Conservation (phyloP, 2,888 invertebrate genomes). For the Miltochrista miniata region DNA sequence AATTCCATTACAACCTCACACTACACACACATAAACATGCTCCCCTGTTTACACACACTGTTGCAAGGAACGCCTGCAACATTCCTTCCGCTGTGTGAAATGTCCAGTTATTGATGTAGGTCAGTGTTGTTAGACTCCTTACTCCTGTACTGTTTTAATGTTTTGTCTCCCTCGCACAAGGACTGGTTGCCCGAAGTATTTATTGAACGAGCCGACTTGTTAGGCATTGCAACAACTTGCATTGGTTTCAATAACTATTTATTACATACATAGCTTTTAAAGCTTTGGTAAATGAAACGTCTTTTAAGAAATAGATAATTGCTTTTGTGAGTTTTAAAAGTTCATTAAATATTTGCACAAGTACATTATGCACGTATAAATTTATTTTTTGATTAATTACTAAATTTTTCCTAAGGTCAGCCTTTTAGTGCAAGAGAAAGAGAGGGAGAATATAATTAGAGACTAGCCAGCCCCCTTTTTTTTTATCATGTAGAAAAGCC, state of each 20-base stretch:
- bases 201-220: slow-evolving; percentile 53
- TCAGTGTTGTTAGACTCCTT: slow-evolving; percentile 55
- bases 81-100: slow-evolving; percentile 63
- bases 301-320: too few species aligned
- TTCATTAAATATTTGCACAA: too few species aligned
- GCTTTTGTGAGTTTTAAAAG: background rate
- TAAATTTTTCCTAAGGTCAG: too few species aligned
- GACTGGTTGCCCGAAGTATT: slow-evolving; percentile 48
- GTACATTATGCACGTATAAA: background rate
- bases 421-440: too few species aligned
- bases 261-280: too few species aligned
- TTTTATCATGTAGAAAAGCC: too few species aligned
- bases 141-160: slow-evolving; percentile 21
- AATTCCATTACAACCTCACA: slow-evolving; percentile 3
- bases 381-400: too few species aligned
- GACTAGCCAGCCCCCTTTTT: too few species aligned
- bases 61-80: slow-evolving; percentile 28
- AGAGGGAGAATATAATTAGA: too few species aligned
- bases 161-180: slow-evolving; percentile 42
- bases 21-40: background rate
- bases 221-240: slow-evolving; percentile 30
- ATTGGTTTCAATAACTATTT: slow-evolving; percentile 16
- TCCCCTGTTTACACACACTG: slow-evolving; percentile 13
- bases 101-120: slow-evolving; percentile 78
- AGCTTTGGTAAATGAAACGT: background rate